Evolutionary conservation across 2,797 vertebrate species (phyloP).

Genomic region (Notoglanidium macrostoma): DNA sequence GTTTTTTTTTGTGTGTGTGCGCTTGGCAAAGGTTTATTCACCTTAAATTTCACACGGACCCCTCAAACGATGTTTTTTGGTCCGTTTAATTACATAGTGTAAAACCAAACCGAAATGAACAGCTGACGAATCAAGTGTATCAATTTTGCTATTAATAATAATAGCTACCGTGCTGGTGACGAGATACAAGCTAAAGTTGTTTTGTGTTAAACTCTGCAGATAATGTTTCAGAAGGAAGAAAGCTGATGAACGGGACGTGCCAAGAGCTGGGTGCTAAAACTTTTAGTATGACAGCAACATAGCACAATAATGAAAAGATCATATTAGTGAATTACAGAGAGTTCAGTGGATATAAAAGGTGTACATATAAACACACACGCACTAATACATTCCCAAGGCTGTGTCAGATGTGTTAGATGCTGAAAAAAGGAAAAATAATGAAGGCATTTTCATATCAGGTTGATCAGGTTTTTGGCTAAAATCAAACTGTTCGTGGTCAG

Average conservation of each 20-base stretch:
- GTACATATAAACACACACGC: not conserved
- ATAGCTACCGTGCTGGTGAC: not conserved
- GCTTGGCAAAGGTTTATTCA: not conserved
- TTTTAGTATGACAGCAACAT: conserved; percentile 21
- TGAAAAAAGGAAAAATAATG: not conserved
- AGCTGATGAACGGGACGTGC: conserved; percentile 45
- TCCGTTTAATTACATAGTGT: not conserved
- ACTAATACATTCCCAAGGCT: not conserved
- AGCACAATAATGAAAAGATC: conserved; percentile 16
- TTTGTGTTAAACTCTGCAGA: conserved; percentile 10
- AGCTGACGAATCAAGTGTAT: not conserved
- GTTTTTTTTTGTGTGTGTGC: not conserved
- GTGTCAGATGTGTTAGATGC: not conserved
- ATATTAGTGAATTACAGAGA: conserved; percentile 7
- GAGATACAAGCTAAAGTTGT: not conserved
- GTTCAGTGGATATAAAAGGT: not conserved
- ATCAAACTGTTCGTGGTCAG: not conserved
- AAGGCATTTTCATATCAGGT: not conserved
- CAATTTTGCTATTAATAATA: too few relatives aligned
- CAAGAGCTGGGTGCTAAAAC: not conserved
- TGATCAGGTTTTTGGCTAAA: not conserved
- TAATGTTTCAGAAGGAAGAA: conserved; percentile 30
- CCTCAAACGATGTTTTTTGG: not conserved
- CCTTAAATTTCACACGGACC: not conserved
- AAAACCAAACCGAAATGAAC: not conserved